Conservation (phyloP, 2,797 vertebrate genomes). For the Tarsius wallacei region DNA sequence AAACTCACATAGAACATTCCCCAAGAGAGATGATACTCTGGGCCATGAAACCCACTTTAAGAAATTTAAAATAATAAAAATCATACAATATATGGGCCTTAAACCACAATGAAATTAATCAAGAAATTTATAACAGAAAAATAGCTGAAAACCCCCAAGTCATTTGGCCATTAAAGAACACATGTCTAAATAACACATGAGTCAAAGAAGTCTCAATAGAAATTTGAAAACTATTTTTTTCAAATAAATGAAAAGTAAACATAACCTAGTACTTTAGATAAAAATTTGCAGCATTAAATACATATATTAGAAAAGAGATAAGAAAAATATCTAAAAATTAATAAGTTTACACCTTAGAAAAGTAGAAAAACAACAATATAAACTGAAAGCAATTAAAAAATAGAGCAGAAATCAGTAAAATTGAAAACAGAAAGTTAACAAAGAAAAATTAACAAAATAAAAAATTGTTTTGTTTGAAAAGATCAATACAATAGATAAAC, state of each 20-base stretch:
- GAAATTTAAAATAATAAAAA: not conserved
- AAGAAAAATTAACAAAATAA: not conserved
- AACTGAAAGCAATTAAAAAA: not conserved
- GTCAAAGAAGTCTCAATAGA: not conserved
- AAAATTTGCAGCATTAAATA: not conserved
- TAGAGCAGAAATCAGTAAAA: not conserved
- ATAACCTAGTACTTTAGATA: not conserved
- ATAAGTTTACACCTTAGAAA: not conserved
- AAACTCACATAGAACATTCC: not conserved
- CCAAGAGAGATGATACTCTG: not conserved
- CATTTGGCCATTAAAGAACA: not conserved
- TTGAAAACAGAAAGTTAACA: not conserved
- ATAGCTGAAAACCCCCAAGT: not conserved
- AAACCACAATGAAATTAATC: not conserved
- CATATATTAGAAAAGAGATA: not conserved
- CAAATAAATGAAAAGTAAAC: not conserved
- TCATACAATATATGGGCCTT: not conserved
- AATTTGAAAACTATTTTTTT: not conserved
- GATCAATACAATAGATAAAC: not conserved
- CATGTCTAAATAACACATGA: not conserved
- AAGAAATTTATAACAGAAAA: not conserved
- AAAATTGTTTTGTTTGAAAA: not conserved
- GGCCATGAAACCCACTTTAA: too few relatives aligned
- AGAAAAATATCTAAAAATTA: not conserved
- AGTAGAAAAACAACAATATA: not conserved